Evolutionary conservation across 2,797 vertebrate species (phyloP).

Genomic region (Falco rusticolus): DNA sequence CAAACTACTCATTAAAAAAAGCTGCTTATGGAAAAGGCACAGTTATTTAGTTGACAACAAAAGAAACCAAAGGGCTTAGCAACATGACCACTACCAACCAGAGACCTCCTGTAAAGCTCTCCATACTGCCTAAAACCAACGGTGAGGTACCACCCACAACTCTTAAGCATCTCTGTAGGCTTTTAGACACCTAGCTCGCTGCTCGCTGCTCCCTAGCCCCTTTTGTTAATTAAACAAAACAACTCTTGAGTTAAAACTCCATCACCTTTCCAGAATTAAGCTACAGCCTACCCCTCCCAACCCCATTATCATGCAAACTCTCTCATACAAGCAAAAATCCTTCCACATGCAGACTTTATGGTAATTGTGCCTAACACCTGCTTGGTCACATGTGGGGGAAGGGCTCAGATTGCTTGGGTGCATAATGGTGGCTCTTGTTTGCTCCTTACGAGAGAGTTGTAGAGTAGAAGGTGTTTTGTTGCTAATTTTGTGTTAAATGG

Average conservation of each 20-base stretch:
- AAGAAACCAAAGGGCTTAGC: not conserved
- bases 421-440: rapidly evolving
- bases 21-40: not conserved
- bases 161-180: not conserved
- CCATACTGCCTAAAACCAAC: not conserved
- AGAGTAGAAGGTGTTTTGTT: not conserved
- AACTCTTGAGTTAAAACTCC: not conserved
- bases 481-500: rapidly evolving
- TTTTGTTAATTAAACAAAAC: not conserved
- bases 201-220: rapidly evolving
- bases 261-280: rapidly evolving
- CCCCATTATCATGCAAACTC: not conserved
- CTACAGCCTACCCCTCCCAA: rapidly evolving
- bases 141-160: not conserved
- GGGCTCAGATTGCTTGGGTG: not conserved
- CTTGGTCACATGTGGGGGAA: not conserved
- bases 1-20: not conserved
- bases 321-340: rapidly evolving
- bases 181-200: not conserved
- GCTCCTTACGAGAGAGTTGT: rapidly evolving
- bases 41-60: not conserved
- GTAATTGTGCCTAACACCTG: not conserved
- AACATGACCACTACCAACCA: not conserved
- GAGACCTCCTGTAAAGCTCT: not conserved
- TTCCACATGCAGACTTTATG: not conserved